Conservation (phyloP, 1,140 invertebrate species). For the Drosophila azteca region DNA sequence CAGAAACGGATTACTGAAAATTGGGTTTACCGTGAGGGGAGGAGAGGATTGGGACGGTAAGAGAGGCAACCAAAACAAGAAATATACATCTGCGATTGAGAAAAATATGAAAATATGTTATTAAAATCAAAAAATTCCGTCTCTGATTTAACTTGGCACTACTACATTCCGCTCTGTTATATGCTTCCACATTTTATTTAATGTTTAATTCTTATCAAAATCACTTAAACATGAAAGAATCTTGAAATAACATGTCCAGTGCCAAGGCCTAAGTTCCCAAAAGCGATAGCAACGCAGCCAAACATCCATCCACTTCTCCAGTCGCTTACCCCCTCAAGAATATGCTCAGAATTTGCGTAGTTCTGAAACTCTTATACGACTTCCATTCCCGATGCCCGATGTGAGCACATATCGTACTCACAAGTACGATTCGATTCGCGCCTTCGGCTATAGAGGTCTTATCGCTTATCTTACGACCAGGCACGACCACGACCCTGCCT, state of each 20-base stretch:
- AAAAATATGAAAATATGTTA: too few relatives aligned
- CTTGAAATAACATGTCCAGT: conserved; percentile 16
- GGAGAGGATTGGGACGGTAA: too few relatives aligned
- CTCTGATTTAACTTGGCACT: too few relatives aligned
- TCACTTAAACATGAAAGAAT: conserved; percentile 17
- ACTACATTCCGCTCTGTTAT: too few relatives aligned
- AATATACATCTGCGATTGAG: too few relatives aligned
- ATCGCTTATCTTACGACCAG: conserved; percentile 62
- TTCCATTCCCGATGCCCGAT: conserved; percentile 7
- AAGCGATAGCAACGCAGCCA: conserved; percentile 12
- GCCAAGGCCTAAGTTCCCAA: conserved; percentile 45
- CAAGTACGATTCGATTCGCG: conserved; percentile 14
- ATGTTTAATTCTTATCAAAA: conserved; percentile 36
- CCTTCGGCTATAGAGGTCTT: conserved; percentile 41
- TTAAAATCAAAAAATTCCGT: too few relatives aligned
- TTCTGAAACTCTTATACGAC: conserved; percentile 42
- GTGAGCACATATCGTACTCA: conserved; percentile 29
- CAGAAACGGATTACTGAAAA: too few relatives aligned
- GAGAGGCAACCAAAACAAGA: too few relatives aligned
- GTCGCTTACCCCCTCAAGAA: not conserved
- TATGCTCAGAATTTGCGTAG: not conserved
- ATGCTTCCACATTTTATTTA: not conserved
- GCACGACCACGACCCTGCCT: conserved; percentile 9
- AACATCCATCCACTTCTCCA: not conserved
- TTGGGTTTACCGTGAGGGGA: too few relatives aligned